phyloP scores from a whole-genome alignment of 1,140 invertebrate species.

The Heliconius congener region DNA sequence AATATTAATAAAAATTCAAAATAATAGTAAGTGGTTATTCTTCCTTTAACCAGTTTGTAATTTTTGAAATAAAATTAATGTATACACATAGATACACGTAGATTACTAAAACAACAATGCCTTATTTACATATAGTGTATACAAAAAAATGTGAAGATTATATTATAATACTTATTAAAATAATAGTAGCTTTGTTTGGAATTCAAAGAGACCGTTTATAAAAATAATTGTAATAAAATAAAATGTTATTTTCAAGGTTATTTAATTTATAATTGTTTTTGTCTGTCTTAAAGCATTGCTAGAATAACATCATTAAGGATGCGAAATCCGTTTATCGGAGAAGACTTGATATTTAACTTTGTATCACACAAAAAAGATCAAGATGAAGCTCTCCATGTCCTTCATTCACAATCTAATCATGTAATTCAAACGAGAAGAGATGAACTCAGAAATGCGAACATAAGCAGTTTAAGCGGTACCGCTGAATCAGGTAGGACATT shows the following conservation, averaged over 20 bases:
- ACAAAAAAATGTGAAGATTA: neutral
- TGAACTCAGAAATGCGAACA: conserved; percentile 56
- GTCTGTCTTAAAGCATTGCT: conserved; percentile 56
- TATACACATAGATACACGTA: neutral
- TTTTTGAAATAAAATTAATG: neutral
- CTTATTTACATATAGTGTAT: neutral
- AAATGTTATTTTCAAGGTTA: neutral
- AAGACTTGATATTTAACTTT: conserved; percentile 67
- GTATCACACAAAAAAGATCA: conserved; percentile 72
- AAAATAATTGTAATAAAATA: neutral
- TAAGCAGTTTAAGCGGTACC: conserved; percentile 39
- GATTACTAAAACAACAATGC: neutral
- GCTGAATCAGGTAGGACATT: conserved; percentile 48
- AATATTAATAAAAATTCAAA: neutral
- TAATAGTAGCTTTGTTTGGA: neutral
- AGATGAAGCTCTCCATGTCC: conserved; percentile 82
- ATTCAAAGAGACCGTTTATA: neutral
- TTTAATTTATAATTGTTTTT: neutral
- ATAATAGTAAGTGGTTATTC: neutral
- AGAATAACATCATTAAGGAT: conserved; percentile 64
- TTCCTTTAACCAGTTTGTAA: neutral
- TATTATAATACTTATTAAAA: neutral
- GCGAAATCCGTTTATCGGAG: conserved; percentile 61
- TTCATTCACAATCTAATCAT: conserved; percentile 86
- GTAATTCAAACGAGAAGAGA: conserved; percentile 79